Percentiles rank a stretch among this genome's conserved stretches.
These are phyloP conservation scores for Chalcosyrphus nemorum DNA, from an alignment of 2,888 invertebrate genomes.

Conservation along the genomic window DNA sequence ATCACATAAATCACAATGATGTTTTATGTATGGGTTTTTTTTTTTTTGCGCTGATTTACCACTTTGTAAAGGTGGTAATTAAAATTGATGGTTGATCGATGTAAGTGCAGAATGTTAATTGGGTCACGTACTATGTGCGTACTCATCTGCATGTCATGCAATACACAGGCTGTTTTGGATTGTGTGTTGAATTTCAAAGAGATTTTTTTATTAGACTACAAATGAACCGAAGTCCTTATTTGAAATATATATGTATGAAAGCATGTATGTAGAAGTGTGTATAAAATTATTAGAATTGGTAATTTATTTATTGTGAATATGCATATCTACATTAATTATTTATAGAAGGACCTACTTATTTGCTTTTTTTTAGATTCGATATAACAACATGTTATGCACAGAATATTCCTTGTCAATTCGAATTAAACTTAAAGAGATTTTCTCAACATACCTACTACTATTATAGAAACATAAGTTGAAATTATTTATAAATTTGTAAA, in stretches of 20 bases:
- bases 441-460: too few relatives aligned
- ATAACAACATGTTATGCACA: too few relatives aligned
- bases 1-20: conserved; percentile 36
- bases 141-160: conserved; percentile 24
- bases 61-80: conserved; percentile 62
- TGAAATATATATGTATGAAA: not conserved
- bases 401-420: too few relatives aligned
- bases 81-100: conserved; percentile 65
- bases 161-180: not conserved
- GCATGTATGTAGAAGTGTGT: too few relatives aligned
- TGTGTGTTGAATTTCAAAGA: conserved; percentile 22
- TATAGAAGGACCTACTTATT: too few relatives aligned
- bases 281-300: too few relatives aligned
- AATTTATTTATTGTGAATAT: too few relatives aligned
- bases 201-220: not conserved
- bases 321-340: too few relatives aligned
- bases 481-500: not conserved
- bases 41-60: conserved; percentile 41
- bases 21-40: not conserved
- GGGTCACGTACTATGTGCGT: conserved; percentile 44
- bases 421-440: too few relatives aligned
- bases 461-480: not conserved
- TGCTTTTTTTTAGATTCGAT: too few relatives aligned
- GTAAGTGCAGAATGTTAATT: conserved; percentile 57
- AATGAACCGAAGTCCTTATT: conserved; percentile 20